Conservation (phyloP, 2,888 invertebrate species). For the Ptychoptera albimana region DNA sequence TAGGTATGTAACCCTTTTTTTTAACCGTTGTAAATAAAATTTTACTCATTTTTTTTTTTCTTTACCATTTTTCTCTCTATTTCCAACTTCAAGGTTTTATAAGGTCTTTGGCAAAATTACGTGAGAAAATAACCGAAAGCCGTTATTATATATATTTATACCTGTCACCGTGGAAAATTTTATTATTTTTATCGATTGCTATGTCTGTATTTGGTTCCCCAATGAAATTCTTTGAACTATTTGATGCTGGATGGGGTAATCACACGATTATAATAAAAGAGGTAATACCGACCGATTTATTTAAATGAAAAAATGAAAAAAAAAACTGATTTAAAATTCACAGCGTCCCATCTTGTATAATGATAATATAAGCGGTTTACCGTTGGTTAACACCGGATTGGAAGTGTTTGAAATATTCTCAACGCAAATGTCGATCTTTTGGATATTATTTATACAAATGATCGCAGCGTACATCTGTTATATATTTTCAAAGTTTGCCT, state of each 20-base stretch:
- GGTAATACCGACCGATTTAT: too few relatives aligned
- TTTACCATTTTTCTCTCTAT: too few relatives aligned
- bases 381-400: conserved; percentile 33
- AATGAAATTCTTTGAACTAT: conserved; percentile 30
- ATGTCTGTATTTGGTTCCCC: conserved; percentile 33
- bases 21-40: too few relatives aligned
- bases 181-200: conserved; percentile 49
- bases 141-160: conserved; percentile 59
- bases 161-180: conserved; percentile 60
- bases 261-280: conserved; percentile 37
- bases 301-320: background rate
- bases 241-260: conserved; percentile 33
- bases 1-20: too few relatives aligned
- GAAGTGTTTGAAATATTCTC: conserved; percentile 10
- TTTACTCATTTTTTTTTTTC: too few relatives aligned
- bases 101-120: conserved; percentile 31
- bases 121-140: conserved; percentile 41
- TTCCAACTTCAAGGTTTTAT: conserved; percentile 26
- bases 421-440: conserved; percentile 27
- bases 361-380: conserved; percentile 11
- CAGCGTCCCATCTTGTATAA: conserved; percentile 1
- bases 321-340: conserved; percentile 1
- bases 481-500: conserved; percentile 60
- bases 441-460: conserved; percentile 50
- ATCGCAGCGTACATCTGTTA: conserved; percentile 48